Evolutionary conservation across 2,888 invertebrate genomes (phyloP).

Genomic region (Synanthedon andrenaeformis): DNA sequence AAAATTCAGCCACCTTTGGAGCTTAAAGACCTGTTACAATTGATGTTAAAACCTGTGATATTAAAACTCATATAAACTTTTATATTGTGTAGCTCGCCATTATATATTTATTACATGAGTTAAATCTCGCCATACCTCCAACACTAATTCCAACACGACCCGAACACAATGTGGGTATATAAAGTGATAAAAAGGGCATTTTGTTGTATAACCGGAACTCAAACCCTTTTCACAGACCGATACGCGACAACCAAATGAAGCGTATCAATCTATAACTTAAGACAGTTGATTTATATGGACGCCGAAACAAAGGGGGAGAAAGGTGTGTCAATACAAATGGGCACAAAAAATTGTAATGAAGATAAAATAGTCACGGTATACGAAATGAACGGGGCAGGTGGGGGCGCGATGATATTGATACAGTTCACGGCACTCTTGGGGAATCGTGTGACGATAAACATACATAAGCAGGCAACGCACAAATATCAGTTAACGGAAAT

Average conservation of each 20-base stretch:
- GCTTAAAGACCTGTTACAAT: too few species aligned
- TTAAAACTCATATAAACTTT: too few species aligned
- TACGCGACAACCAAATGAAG: conserved; percentile 17
- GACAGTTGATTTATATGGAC: conserved; percentile 24
- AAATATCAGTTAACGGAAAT: conserved; percentile 4
- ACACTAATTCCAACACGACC: too few species aligned
- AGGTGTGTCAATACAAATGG: conserved; percentile 29
- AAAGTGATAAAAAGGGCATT: too few species aligned
- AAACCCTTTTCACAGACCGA: neutral
- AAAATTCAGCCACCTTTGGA: too few species aligned
- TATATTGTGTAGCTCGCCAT: neutral
- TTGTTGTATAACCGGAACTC: neutral
- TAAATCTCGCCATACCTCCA: too few species aligned
- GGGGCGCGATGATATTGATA: conserved; percentile 29
- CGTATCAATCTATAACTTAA: conserved; percentile 12
- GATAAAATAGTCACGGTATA: conserved; percentile 44
- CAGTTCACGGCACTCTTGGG: conserved; percentile 20
- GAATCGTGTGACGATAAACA: conserved; percentile 8
- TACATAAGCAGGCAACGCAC: neutral
- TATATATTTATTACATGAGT: neutral
- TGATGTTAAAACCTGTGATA: too few species aligned
- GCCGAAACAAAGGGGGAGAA: conserved; percentile 24
- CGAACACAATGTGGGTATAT: too few species aligned
- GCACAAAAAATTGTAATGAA: conserved; percentile 38
- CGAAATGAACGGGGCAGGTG: conserved; percentile 39